phyloP scores from a whole-genome alignment of 2,113 vertebrate species.

The Proterorhinus semilunaris region DNA sequence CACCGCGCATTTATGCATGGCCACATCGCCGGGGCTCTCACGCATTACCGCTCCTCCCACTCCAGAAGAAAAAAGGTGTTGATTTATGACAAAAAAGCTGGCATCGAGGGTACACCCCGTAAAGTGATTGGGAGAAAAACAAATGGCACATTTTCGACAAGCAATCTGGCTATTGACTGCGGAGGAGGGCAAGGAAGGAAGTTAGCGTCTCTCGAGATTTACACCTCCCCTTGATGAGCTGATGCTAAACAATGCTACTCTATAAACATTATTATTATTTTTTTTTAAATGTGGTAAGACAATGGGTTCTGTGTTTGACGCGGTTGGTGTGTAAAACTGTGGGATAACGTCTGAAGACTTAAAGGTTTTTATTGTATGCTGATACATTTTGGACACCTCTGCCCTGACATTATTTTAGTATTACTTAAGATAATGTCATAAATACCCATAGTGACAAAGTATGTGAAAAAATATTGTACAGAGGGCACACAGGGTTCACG shows the following conservation, averaged over 20 bases:
- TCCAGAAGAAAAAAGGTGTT: conserved; percentile 15
- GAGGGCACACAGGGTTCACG: no score
- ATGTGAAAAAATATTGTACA: no score
- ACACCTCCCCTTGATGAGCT: conserved; percentile 43
- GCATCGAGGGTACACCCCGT: conserved; percentile 30
- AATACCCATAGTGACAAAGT: no score
- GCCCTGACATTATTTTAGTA: no score
- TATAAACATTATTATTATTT: no score
- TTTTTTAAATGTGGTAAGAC: neutral
- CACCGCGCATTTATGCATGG: conserved; percentile 36
- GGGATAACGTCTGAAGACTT: no score
- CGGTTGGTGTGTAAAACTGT: neutral
- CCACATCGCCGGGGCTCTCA: conserved; percentile 16
- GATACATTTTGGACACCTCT: no score
- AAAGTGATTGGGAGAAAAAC: conserved; percentile 50
- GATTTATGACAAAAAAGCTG: conserved; percentile 53
- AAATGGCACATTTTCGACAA: conserved; percentile 41
- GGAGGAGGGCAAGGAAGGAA: conserved; percentile 46
- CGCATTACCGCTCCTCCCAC: conserved; percentile 7
- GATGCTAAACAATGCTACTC: conserved; percentile 48
- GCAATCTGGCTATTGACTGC: conserved; percentile 58
- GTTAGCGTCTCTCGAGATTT: conserved; percentile 38
- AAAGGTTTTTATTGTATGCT: no score
- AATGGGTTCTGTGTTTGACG: neutral
- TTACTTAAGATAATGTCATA: no score